Evolutionary conservation across 2,888 invertebrate species (phyloP).

Genomic region (Hirtodrosophila cameraria): DNA sequence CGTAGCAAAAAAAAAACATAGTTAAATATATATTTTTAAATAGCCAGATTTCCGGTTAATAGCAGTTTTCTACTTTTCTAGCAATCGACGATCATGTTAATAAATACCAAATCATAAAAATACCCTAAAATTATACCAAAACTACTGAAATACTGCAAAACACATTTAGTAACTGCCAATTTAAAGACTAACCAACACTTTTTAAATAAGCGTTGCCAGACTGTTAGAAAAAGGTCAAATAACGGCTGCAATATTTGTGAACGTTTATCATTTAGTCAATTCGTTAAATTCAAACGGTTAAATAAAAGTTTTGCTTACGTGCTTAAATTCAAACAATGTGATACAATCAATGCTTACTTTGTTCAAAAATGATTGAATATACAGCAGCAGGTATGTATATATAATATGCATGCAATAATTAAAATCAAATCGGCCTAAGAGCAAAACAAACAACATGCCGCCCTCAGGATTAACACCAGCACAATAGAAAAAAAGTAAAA

Average conservation of each 20-base stretch:
- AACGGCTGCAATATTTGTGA: neutral
- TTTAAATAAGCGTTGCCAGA: conserved; percentile 27
- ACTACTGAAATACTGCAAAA: conserved; percentile 21
- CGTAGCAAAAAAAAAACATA: no score
- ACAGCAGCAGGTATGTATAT: neutral
- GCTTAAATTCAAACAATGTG: no score
- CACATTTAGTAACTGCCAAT: conserved; percentile 3
- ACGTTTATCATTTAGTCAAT: neutral
- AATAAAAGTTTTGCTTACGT: neutral
- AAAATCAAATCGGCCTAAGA: conserved; percentile 54
- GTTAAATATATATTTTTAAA: no score
- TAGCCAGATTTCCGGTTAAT: no score
- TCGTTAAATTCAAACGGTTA: no score
- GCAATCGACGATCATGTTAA: no score
- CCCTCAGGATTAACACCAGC: conserved; percentile 71
- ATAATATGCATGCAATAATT: conserved; percentile 37
- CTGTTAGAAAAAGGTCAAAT: neutral
- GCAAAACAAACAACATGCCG: conserved; percentile 66
- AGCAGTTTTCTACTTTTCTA: no score
- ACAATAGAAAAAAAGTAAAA: conserved; percentile 10
- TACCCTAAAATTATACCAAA: conserved; percentile 33
- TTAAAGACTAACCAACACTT: conserved; percentile 16
- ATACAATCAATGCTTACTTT: neutral
- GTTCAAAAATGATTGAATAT: neutral
- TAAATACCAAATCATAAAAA: conserved; percentile 18